A percentile compares a stretch with the other conserved stretches of the same genome.
Evolutionary conservation across 2,888 invertebrate species (phyloP).

Genomic region (Pheosia tremula): DNA sequence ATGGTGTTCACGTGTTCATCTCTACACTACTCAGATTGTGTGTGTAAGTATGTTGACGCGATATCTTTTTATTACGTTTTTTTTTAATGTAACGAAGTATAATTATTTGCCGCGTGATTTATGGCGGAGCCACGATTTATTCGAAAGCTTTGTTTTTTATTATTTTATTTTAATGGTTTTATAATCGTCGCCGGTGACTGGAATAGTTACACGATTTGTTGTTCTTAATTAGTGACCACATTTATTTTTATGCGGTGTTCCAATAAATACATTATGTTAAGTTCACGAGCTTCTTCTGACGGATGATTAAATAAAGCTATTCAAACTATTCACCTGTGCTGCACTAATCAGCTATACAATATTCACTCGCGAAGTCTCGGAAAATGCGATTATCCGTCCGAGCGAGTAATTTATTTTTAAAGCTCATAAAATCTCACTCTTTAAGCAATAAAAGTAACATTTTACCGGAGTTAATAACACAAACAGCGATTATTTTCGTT

Average conservation of each 20-base stretch:
- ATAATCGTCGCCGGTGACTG: slow-evolving; percentile 50
- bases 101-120: slow-evolving; percentile 62
- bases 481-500: slow-evolving; percentile 56
- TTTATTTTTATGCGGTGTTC: slow-evolving; percentile 26
- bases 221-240: slow-evolving; percentile 28
- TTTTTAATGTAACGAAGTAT: slow-evolving; percentile 43
- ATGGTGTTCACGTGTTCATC: slow-evolving; percentile 49
- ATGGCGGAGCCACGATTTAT: slow-evolving; percentile 50
- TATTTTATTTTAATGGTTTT: slow-evolving; percentile 54
- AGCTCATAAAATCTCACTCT: slow-evolving; percentile 82
- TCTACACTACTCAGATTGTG: slow-evolving; percentile 39
- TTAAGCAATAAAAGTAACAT: slow-evolving; percentile 80
- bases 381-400: slow-evolving; percentile 68
- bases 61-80: slow-evolving; percentile 52
- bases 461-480: slow-evolving; percentile 72
- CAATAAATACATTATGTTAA: slow-evolving; percentile 15
- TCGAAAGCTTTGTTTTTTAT: slow-evolving; percentile 34
- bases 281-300: slow-evolving; percentile 11
- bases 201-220: slow-evolving; percentile 40
- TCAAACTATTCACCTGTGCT: slow-evolving; percentile 63
- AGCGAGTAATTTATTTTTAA: slow-evolving; percentile 79
- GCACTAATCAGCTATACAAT: slow-evolving; percentile 68
- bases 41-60: slow-evolving; percentile 31
- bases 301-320: slow-evolving; percentile 48
- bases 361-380: slow-evolving; percentile 68